phyloP scores from a whole-genome alignment of 2,113 vertebrate species.

The Brienomyrus longianalis region DNA sequence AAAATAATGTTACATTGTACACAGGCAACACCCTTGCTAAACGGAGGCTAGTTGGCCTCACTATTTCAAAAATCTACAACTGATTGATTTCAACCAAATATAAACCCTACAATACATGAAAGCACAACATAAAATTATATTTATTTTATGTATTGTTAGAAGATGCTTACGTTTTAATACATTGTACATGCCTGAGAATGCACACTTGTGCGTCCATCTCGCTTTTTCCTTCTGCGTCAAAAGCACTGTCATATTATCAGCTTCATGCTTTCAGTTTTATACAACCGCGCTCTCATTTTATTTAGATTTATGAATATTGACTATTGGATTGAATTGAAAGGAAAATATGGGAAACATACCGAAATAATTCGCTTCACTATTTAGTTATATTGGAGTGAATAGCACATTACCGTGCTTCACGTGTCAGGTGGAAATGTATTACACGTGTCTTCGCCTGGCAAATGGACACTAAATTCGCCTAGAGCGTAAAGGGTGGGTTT shows the following conservation, averaged over 20 bases:
- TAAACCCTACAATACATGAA: not conserved
- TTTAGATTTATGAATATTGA: not conserved
- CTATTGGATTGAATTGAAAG: not conserved
- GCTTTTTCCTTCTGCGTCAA: not conserved
- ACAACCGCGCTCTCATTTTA: not conserved
- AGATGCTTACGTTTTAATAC: not conserved
- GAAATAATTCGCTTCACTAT: not conserved
- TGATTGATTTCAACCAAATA: not conserved
- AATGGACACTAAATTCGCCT: slow-evolving; percentile 25
- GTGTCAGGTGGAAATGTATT: not conserved
- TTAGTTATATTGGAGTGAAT: not conserved
- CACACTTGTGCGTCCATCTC: not conserved
- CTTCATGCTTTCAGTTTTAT: not conserved
- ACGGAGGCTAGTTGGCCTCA: not conserved
- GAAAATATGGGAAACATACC: not conserved
- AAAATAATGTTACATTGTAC: not conserved
- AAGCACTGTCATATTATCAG: not conserved
- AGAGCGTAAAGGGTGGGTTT: slow-evolving; percentile 44
- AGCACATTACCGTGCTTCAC: not conserved
- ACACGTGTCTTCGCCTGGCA: slow-evolving; percentile 32
- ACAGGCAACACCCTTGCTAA: not conserved
- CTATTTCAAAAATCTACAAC: not conserved
- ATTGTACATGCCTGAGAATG: not conserved
- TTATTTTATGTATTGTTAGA: not conserved
- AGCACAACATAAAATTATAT: not conserved